Evolutionary conservation across 2,797 vertebrate species (phyloP).

Genomic region (Lithobates sylvaticus): DNA sequence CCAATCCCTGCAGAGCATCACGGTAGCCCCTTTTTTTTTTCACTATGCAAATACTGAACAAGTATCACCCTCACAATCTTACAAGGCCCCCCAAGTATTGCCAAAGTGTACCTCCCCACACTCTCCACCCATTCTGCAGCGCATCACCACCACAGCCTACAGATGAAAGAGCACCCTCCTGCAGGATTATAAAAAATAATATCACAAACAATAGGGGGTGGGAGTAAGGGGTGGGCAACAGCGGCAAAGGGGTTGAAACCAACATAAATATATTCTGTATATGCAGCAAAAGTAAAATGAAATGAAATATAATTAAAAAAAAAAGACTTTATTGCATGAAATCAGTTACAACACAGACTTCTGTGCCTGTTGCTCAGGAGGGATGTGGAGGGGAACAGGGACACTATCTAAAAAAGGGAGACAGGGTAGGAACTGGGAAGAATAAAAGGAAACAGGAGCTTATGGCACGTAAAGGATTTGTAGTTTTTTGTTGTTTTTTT

Average conservation of each 20-base stretch:
- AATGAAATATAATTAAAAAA: slow-evolving; percentile 62
- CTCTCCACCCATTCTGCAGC: slow-evolving; percentile 20
- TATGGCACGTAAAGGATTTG: slow-evolving; percentile 61
- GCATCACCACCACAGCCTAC: slow-evolving; percentile 15
- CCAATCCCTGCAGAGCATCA: slow-evolving; percentile 56
- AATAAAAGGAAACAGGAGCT: slow-evolving; percentile 38
- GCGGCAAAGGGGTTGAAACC: slow-evolving; percentile 36
- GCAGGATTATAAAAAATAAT: not conserved
- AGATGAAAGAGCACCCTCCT: not conserved
- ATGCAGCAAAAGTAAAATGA: slow-evolving; percentile 56
- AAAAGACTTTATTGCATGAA: slow-evolving; percentile 64
- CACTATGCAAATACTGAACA: slow-evolving; percentile 57
- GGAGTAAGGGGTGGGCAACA: slow-evolving; percentile 20
- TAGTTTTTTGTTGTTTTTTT: slow-evolving; percentile 29
- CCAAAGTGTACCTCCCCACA: slow-evolving; percentile 21
- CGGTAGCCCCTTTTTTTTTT: slow-evolving; percentile 9
- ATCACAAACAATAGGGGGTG: not conserved
- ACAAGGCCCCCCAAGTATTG: slow-evolving; percentile 20
- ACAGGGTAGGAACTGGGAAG: not conserved
- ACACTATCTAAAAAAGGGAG: slow-evolving; percentile 52
- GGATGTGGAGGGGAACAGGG: not conserved
- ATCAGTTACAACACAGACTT: slow-evolving; percentile 64
- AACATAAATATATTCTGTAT: slow-evolving; percentile 37
- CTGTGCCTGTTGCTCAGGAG: slow-evolving; percentile 54
- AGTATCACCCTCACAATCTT: slow-evolving; percentile 48